These are phyloP conservation scores for Coregonus clupeaformis DNA, from an alignment of 2,113 vertebrate genomes.

Conservation along the genomic window DNA sequence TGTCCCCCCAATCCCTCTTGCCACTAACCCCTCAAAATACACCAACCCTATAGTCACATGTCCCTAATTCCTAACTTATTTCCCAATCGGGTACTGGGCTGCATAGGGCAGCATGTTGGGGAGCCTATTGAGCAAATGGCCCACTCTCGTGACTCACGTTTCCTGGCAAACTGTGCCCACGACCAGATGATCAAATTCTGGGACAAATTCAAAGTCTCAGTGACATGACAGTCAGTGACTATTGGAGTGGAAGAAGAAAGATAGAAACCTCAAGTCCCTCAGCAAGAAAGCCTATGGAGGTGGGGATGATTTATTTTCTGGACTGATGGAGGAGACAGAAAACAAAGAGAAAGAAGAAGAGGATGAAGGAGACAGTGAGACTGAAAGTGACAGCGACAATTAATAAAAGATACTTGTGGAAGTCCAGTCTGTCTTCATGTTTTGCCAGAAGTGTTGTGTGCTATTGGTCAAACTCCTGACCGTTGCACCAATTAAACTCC, in stretches of 20 bases:
- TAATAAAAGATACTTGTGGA: neutral
- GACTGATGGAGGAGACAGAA: slow-evolving; percentile 56
- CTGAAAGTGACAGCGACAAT: slow-evolving; percentile 44
- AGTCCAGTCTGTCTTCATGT: neutral
- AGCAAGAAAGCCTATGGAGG: slow-evolving; percentile 83
- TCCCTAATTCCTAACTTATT: too few species aligned
- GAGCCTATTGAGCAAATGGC: slow-evolving; percentile 89
- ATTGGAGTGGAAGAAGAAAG: slow-evolving; percentile 86
- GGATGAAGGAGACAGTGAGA: slow-evolving; percentile 23
- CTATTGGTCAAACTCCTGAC: too few species aligned
- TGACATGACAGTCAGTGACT: slow-evolving; percentile 78
- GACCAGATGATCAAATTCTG: slow-evolving; percentile 95
- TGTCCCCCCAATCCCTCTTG: too few species aligned
- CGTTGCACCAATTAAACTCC: too few species aligned
- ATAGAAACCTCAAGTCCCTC: slow-evolving; percentile 78
- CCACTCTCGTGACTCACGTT: slow-evolving; percentile 70
- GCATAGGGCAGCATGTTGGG: slow-evolving; percentile 85
- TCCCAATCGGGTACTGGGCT: slow-evolving; percentile 90
- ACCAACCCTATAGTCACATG: too few species aligned
- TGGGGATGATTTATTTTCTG: slow-evolving; percentile 84
- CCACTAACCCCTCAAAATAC: too few species aligned
- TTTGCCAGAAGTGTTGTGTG: too few species aligned
- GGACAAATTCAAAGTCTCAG: slow-evolving; percentile 80
- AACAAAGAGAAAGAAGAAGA: slow-evolving; percentile 17
- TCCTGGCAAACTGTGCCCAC: slow-evolving; percentile 88